These are phyloP conservation scores for Sphaerodactylus townsendi DNA, from an alignment of 2,113 vertebrate species.

Conservation along the genomic window DNA sequence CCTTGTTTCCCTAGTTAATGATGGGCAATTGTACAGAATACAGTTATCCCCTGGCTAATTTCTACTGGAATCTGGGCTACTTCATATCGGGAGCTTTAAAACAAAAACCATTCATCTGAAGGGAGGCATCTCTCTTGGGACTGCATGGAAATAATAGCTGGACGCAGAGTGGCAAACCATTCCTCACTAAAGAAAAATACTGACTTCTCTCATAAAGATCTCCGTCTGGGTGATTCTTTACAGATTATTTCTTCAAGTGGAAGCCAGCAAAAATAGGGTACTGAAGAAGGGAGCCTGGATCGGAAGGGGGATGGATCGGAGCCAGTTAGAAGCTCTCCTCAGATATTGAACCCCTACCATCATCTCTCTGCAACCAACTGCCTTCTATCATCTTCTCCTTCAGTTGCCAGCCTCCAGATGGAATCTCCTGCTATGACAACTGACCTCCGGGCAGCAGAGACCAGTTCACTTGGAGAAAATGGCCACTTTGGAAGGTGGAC, in stretches of 20 bases:
- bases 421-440: too few relatives aligned
- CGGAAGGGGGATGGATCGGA: background rate
- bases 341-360: background rate
- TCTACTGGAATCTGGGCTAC: conserved; percentile 58
- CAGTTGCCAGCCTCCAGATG: too few relatives aligned
- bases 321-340: background rate
- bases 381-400: background rate
- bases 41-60: conserved; percentile 53
- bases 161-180: conserved; percentile 11
- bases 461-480: too few relatives aligned
- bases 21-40: conserved; percentile 60
- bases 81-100: conserved; percentile 41
- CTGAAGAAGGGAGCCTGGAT: background rate
- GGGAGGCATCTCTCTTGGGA: conserved; percentile 38
- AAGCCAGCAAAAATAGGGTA: background rate
- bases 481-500: too few relatives aligned
- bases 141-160: conserved; percentile 45
- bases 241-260: background rate
- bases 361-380: too few relatives aligned
- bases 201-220: background rate
- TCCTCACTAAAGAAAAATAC: conserved; percentile 42
- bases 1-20: conserved; percentile 62
- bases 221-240: background rate
- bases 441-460: too few relatives aligned
- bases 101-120: conserved; percentile 63